Base-by-base conservation (phyloP, 2,888 invertebrate genomes). In the Carpatolechia fugitivella region DNA sequence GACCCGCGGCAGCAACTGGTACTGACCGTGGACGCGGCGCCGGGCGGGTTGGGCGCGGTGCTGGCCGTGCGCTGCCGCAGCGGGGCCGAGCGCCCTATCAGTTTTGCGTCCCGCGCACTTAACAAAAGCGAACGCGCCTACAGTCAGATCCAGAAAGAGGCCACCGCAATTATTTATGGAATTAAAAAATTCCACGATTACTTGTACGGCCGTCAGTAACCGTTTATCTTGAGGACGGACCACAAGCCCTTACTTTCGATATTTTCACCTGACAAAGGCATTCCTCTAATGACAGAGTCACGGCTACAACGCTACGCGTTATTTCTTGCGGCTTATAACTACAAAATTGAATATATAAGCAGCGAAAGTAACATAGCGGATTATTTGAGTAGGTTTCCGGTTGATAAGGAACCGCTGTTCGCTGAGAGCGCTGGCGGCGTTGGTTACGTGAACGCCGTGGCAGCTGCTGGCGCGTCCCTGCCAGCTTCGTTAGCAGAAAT, bases 21-120 rank as follows among this genome's bases (percentile, higher is more conserved):
- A 1, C 3, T 59, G 31, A 50, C 56, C 0, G 49, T 40, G n/a
- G 59, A 59, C 48, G 56, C 53, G 13, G 30, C 20, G 0, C 53
- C 57, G n/a, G 13, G 13, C 3, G 59, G 59, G 0, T 14, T 59
- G 0, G 59, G 49, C 10, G 54, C 46, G 1, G 38, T 59, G 3
- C 24, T 59, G 20, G 41, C 55, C 1, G 54, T 54, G 13, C 11
- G 8, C 20, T 29, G 6, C 5, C 18, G n/a, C 14, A 33, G 50
- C 47, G 44, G 48, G 1, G n/a, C n/a, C n/a, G 57, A 59, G 36
- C 36, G 52, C 0, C 51, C 56, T 0, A n/a, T 59, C 1, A 41
- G 54, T 1, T 59, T 36, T 20, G 57, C 48, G 3, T 57, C 57
- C 11, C 35, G 57, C 7, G 16, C 57, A 6, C 31, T 57, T 1